Conservation (phyloP, 2,113 vertebrate species). For the Triplophysa dalaica region DNA sequence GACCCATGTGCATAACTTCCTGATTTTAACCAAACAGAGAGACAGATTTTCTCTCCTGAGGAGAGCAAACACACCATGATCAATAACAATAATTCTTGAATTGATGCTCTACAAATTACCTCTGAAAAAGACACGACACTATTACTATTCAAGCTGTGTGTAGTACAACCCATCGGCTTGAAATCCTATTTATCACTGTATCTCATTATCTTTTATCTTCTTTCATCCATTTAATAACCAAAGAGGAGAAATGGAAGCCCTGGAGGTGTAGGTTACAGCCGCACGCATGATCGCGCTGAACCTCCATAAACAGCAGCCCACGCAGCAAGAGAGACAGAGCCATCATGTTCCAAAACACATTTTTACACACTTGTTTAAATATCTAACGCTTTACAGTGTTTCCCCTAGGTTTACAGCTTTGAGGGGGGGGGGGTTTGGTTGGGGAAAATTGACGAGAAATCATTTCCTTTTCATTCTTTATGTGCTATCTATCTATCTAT, state of each 20-base stretch:
- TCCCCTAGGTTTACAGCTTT: too few species aligned
- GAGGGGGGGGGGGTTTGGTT: too few species aligned
- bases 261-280: conserved; percentile 72
- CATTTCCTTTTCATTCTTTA: too few species aligned
- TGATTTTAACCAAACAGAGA: not conserved
- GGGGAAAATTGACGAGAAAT: too few species aligned
- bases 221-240: conserved; percentile 16
- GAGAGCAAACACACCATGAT: not conserved
- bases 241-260: conserved; percentile 55
- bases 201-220: conserved; percentile 9
- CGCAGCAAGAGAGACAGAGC: too few species aligned
- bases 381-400: too few species aligned
- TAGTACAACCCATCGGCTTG: not conserved
- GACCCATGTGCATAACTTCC: not conserved
- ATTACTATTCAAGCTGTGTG: not conserved
- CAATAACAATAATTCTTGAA: not conserved
- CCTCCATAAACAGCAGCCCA: conserved; percentile 53
- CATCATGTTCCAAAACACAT: too few species aligned
- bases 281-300: conserved; percentile 58
- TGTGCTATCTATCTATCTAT: too few species aligned
- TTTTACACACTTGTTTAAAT: too few species aligned
- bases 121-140: not conserved
- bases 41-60: too few species aligned
- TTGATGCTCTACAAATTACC: not conserved
- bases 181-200: not conserved